phyloP scores from a whole-genome alignment of 2,888 invertebrate genomes.

The Mythimna lalbum region DNA sequence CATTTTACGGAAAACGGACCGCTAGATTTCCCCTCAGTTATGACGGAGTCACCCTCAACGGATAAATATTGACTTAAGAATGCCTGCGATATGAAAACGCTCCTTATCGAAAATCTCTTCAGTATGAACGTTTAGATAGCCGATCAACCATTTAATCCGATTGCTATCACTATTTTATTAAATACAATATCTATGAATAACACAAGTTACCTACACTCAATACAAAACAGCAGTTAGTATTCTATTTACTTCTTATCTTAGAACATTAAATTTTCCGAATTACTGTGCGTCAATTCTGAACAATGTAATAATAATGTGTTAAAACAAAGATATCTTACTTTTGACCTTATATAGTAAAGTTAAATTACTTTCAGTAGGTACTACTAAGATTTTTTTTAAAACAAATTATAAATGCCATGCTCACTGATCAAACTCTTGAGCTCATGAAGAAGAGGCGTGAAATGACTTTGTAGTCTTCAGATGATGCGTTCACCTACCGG shows the following conservation, averaged over 20 bases:
- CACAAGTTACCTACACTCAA: neutral
- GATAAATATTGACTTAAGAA: neutral
- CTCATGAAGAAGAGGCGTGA: no score
- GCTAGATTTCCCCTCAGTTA: neutral
- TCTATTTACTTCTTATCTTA: constrained; percentile 34
- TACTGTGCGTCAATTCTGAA: constrained; percentile 45
- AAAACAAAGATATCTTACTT: constrained; percentile 23
- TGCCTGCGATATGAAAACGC: neutral
- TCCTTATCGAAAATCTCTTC: neutral
- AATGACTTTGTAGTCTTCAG: no score
- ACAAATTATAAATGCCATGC: no score
- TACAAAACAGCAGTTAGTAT: constrained; percentile 20
- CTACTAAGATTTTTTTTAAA: constrained; percentile 4
- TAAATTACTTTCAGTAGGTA: constrained; percentile 13
- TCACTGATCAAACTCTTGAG: no score
- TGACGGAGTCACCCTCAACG: neutral
- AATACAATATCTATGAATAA: constrained; percentile 3
- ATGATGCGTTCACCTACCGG: no score
- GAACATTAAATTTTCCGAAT: constrained; percentile 44
- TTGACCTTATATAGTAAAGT: constrained; percentile 39
- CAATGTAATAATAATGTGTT: constrained; percentile 28
- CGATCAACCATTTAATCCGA: neutral
- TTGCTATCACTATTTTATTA: neutral
- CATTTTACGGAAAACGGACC: neutral
- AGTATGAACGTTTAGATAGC: neutral